Percentiles rank a stretch among this genome's conserved stretches.
Evolutionary conservation across 2,797 vertebrate genomes (phyloP).

Genomic region (Triplophysa bombifrons): DNA sequence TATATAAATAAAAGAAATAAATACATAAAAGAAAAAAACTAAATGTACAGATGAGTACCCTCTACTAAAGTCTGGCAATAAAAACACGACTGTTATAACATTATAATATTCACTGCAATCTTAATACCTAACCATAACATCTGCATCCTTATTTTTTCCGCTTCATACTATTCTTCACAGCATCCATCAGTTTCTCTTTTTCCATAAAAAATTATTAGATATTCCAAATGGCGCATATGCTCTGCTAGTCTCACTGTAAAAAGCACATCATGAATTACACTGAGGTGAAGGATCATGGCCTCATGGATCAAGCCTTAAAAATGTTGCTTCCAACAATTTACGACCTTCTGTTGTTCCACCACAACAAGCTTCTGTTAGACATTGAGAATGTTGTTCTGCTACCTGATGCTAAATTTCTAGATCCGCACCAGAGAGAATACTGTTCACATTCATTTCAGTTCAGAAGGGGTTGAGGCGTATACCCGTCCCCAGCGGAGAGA

Average conservation of each 20-base stretch:
- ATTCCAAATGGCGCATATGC: not conserved
- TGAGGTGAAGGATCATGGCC: not conserved
- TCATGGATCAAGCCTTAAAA: slow-evolving; percentile 5
- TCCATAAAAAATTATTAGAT: not conserved
- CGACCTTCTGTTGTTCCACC: slow-evolving; percentile 12
- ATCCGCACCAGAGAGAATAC: slow-evolving; percentile 26
- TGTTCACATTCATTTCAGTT: slow-evolving; percentile 18
- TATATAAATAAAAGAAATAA: not conserved
- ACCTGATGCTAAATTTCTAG: not conserved
- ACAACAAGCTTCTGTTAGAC: slow-evolving; percentile 2
- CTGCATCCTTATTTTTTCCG: not conserved
- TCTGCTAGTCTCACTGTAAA: slow-evolving; percentile 10
- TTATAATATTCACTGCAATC: not conserved
- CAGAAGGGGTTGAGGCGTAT: slow-evolving; percentile 94
- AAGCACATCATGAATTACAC: slow-evolving; percentile 19
- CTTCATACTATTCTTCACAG: slow-evolving; percentile 23
- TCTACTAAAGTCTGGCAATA: not conserved
- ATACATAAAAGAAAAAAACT: not conserved
- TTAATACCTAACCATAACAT: not conserved
- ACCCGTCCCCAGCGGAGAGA: slow-evolving; percentile 96
- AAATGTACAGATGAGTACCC: slow-evolving; percentile 8
- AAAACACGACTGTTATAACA: no score
- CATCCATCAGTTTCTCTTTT: not conserved
- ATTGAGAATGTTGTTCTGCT: not conserved
- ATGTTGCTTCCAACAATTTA: slow-evolving; percentile 10